Evolutionary conservation across 2,113 vertebrate genomes (phyloP).

Genomic region (Hemichromis elongatus): DNA sequence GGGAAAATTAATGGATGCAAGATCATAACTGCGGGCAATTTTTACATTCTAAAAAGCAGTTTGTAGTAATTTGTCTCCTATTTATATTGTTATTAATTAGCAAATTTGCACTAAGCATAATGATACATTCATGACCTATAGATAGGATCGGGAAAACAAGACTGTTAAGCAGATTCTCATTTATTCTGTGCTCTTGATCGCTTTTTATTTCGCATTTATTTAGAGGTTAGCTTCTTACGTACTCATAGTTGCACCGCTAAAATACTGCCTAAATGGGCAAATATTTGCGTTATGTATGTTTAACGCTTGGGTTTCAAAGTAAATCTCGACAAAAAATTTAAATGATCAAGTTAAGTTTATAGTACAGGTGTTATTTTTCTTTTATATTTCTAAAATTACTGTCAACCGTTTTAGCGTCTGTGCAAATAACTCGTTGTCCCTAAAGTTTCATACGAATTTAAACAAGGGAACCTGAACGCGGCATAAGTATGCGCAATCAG

Average conservation of each 20-base stretch:
- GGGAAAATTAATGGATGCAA: not conserved
- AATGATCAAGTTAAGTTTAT: accelerated
- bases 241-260: not conserved
- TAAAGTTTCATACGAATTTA: not conserved
- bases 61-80: not conserved
- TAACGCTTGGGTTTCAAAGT: not conserved
- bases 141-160: not conserved
- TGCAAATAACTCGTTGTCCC: accelerated
- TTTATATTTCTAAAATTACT: not conserved
- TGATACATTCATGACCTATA: not conserved
- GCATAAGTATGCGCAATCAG: conserved; percentile 11
- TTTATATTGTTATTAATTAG: not conserved
- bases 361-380: not conserved
- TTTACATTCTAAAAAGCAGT: not conserved
- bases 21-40: not conserved
- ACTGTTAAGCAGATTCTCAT: not conserved
- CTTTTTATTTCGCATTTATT: not conserved
- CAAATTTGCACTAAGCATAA: not conserved
- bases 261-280: not conserved
- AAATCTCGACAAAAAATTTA: not conserved
- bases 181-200: not conserved
- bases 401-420: not conserved
- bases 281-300: not conserved
- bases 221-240: accelerated
- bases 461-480: accelerated